A percentile compares a stretch with the other conserved stretches of the same genome.
These are phyloP conservation scores for Griposia aprilina DNA, from an alignment of 2,888 invertebrate species.

Conservation along the genomic window DNA sequence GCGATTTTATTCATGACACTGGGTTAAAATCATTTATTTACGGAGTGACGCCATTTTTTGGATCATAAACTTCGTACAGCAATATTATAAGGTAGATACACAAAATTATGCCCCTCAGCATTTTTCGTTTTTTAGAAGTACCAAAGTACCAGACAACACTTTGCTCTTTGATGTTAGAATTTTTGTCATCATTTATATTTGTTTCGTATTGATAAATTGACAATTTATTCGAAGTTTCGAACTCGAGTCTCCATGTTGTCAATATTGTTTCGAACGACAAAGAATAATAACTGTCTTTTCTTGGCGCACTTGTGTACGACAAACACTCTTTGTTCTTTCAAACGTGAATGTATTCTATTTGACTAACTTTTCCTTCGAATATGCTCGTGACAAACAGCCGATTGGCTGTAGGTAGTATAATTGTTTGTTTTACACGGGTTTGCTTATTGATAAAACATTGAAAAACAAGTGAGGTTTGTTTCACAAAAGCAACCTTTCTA, in stretches of 20 bases:
- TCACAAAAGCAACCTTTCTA: background rate
- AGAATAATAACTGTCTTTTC: slow-evolving; percentile 14
- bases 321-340: slow-evolving; percentile 23
- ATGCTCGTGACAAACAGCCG: background rate
- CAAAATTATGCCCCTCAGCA: background rate
- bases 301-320: slow-evolving; percentile 1
- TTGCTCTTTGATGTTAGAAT: background rate
- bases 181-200: background rate
- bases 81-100: background rate
- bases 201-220: background rate
- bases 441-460: background rate
- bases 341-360: slow-evolving; percentile 36
- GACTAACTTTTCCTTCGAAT: slow-evolving; percentile 9
- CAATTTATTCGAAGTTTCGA: slow-evolving; percentile 29
- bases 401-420: background rate
- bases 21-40: slow-evolving; percentile 15
- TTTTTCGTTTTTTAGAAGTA: background rate
- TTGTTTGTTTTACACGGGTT: background rate
- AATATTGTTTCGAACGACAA: slow-evolving; percentile 25
- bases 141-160: background rate
- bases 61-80: background rate
- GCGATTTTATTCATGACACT: slow-evolving; percentile 24
- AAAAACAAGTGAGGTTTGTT: background rate
- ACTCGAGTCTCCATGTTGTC: slow-evolving; percentile 3
- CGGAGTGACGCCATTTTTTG: slow-evolving; percentile 3